Conservation (phyloP, 2,113 vertebrate genomes). For the Colossoma macropomum region DNA sequence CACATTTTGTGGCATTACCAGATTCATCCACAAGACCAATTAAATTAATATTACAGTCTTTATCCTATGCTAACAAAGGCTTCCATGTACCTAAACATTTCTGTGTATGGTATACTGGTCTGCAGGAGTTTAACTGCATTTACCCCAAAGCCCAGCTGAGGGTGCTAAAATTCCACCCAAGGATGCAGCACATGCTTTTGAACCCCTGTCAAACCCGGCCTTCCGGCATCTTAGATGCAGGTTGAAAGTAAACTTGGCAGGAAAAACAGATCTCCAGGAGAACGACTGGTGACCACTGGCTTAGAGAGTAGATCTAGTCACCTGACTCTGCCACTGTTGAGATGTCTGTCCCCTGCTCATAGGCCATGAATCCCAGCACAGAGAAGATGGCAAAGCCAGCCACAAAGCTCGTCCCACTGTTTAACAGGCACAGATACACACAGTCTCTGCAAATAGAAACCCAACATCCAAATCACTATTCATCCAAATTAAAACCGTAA, state of each 20-base stretch:
- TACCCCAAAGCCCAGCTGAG: too few species aligned
- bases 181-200: too few species aligned
- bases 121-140: too few species aligned
- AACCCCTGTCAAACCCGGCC: too few species aligned
- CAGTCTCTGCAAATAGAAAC: constrained; percentile 81
- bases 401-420: constrained; percentile 91
- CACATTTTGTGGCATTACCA: too few species aligned
- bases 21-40: too few species aligned
- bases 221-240: too few species aligned
- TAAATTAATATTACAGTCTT: too few species aligned
- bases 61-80: too few species aligned
- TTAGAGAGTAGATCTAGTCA: constrained; percentile 26
- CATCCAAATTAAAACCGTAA: neutral
- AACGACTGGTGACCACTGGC: neutral
- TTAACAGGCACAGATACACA: constrained; percentile 89
- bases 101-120: too few species aligned
- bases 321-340: constrained; percentile 90
- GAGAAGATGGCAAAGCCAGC: constrained; percentile 96
- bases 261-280: neutral
- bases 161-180: too few species aligned
- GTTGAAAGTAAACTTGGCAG: neutral
- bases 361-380: constrained; percentile 89
- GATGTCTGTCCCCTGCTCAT: constrained; percentile 84
- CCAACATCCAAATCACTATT: neutral
- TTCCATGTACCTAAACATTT: too few species aligned